Conservation (phyloP, 2,797 vertebrate species). For the Apogon talboti region DNA sequence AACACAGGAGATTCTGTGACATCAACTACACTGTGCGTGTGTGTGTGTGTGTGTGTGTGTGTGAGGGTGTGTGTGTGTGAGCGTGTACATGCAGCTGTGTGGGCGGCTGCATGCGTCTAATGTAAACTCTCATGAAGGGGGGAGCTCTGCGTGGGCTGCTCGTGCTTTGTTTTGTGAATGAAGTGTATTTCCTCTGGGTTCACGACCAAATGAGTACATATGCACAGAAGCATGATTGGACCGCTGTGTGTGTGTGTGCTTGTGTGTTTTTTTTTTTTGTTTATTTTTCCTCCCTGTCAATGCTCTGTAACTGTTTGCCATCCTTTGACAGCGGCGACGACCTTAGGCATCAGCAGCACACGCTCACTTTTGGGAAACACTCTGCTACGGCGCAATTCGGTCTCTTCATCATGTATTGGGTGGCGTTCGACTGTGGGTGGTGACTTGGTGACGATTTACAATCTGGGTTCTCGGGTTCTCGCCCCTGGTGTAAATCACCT, state of each 20-base stretch:
- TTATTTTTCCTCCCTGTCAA: no score
- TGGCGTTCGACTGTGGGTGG: constrained; percentile 53
- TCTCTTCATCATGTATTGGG: constrained; percentile 44
- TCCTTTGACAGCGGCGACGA: constrained; percentile 20
- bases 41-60: constrained; percentile 14
- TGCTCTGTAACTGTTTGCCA: constrained; percentile 16
- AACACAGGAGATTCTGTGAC: constrained; percentile 61
- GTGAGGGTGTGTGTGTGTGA: constrained; percentile 22
- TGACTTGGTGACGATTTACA: constrained; percentile 63
- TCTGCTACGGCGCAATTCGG: constrained; percentile 9
- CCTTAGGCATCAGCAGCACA: constrained; percentile 33
- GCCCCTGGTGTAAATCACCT: constrained; percentile 48
- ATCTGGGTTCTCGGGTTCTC: constrained; percentile 44
- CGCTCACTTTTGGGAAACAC: constrained; percentile 65
- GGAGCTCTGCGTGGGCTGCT: constrained; percentile 49
- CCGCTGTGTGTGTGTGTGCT: constrained; percentile 17
- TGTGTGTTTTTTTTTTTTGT: constrained; percentile 17
- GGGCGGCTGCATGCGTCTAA: constrained; percentile 62
- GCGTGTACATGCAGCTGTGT: constrained; percentile 49
- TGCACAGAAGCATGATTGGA: constrained; percentile 15
- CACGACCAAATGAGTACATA: constrained; percentile 14
- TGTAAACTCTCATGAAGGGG: constrained; percentile 59
- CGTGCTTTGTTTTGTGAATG: constrained; percentile 69
- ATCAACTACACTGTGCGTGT: constrained; percentile 29
- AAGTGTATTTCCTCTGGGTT: constrained; percentile 47